Conservation (phyloP, 53 echinoderm and acorn worm genomes). For the Pentamera pediparva region DNA sequence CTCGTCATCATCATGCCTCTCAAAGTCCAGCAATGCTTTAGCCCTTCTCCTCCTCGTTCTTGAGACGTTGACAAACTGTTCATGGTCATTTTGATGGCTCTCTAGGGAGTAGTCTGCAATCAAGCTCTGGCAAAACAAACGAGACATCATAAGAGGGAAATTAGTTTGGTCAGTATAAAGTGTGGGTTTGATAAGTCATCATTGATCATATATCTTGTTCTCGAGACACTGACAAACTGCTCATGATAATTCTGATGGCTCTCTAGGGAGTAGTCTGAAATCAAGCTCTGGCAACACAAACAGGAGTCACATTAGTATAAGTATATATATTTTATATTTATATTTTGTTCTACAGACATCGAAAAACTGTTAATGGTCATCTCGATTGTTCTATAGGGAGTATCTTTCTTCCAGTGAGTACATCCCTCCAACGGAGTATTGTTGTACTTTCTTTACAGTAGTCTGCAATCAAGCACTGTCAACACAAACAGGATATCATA, state of each 20-base stretch:
- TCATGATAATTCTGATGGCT: conserved; percentile 98
- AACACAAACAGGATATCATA: too few relatives aligned
- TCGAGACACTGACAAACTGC: conserved; percentile 93
- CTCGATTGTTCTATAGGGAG: conserved; percentile 51
- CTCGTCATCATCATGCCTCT: conserved; percentile 97
- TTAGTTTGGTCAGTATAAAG: background rate
- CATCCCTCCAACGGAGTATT: too few relatives aligned
- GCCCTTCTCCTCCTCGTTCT: conserved; percentile 84
- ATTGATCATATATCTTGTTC: too few relatives aligned
- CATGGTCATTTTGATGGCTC: conserved; percentile 96
- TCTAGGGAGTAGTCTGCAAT: conserved; percentile 91
- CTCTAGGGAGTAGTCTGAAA: conserved; percentile 89
- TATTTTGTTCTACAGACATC: too few relatives aligned
- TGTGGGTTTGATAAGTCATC: background rate
- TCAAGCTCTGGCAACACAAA: too few relatives aligned
- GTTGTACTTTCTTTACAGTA: too few relatives aligned
- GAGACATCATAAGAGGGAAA: background rate
- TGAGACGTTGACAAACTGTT: conserved; percentile 94
- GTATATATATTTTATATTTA: too few relatives aligned
- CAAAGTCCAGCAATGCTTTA: conserved; percentile 97
- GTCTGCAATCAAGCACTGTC: background rate
- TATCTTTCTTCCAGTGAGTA: too few relatives aligned
- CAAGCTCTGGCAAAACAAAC: conserved; percentile 51
- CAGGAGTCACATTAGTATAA: too few relatives aligned
- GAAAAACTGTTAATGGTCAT: too few relatives aligned